These are phyloP conservation scores for Corythoichthys haematopterus DNA, from an alignment of 2,113 vertebrate species.

Conservation along the genomic window DNA sequence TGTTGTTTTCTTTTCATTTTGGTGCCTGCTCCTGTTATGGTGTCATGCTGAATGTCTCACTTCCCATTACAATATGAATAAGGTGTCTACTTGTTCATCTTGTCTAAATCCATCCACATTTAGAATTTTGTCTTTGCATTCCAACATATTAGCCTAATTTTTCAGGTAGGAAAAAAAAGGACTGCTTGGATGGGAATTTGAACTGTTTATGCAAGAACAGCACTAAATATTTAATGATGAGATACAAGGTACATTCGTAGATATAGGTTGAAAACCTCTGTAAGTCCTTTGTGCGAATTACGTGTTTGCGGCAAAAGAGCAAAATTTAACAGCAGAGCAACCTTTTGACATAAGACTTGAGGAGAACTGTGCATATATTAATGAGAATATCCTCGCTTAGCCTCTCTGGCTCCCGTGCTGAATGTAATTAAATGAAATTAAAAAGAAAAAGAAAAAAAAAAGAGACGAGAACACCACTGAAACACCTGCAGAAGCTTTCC, in stretches of 20 bases:
- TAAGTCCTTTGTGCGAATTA: not conserved
- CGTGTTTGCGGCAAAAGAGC: not conserved
- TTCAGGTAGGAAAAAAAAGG: no score
- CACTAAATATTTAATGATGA: not conserved
- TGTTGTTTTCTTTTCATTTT: no score
- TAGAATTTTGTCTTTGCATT: no score
- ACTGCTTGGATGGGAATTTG: no score
- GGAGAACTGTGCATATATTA: not conserved
- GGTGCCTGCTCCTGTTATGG: no score
- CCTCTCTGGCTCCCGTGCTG: not conserved
- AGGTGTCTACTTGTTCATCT: no score
- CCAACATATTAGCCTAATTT: no score
- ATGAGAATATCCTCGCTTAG: not conserved
- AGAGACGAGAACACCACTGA: not conserved
- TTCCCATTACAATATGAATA: no score
- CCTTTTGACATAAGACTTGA: not conserved
- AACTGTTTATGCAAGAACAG: not conserved
- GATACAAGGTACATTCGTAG: not conserved
- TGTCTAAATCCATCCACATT: not conserved
- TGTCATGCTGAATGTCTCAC: no score
- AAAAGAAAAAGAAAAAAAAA: not conserved
- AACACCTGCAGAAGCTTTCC: not conserved
- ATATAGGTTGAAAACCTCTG: not conserved
- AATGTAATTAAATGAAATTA: not conserved
- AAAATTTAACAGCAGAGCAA: not conserved